Base-by-base conservation (phyloP, 2,113 vertebrate species). In the Gopherus flavomarginatus region DNA sequence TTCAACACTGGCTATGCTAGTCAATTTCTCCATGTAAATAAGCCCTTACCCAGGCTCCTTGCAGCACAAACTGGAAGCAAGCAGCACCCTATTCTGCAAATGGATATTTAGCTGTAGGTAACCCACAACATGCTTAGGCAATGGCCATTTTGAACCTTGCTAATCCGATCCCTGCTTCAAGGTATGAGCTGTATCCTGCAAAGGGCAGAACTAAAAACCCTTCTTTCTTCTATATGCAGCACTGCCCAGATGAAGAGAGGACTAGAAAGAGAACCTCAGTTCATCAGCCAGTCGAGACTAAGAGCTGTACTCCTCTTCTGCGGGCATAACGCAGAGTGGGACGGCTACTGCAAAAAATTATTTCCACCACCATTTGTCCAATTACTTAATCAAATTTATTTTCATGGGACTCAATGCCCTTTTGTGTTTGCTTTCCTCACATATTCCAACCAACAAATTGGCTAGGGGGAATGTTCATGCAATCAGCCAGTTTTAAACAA, bases 401-500 rank as follows among this genome's bases (percentile, higher is more conserved):
- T 24, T 27, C 26, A 29, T 47, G 75, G 26, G 75, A 44, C 22
- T 72, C 65, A 38, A 22, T 22, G n/a, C 65, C 75, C 11, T 47
- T 27, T 12, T 47, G 24, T 29, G 42, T 44, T 78, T 47, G 75
- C 12, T 78, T 77, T 78, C 42, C 13, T 78, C 24, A 4, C 38
- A 11, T 86, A 93, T 69, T 94, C 89, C 1, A 8, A 95, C 87
- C 93, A 95, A 94, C 83, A 62, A 89, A 79, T 59, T 94, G 62
- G 0, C 85, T 56, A 47, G 82, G 1, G 42, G 94, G 69, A 11
- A 95, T 24, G 87, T 93, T 83, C 96, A 93, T 80, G 85, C 83
- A 95, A 97, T 95, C 94, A 88, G 94, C 78, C 90, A 65, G 35
- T 92, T 96, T 89, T 75, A 83, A 89, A 78, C 53, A 88, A 92